phyloP scores from a whole-genome alignment of 2,888 invertebrate species.

The Metellina segmentata region DNA sequence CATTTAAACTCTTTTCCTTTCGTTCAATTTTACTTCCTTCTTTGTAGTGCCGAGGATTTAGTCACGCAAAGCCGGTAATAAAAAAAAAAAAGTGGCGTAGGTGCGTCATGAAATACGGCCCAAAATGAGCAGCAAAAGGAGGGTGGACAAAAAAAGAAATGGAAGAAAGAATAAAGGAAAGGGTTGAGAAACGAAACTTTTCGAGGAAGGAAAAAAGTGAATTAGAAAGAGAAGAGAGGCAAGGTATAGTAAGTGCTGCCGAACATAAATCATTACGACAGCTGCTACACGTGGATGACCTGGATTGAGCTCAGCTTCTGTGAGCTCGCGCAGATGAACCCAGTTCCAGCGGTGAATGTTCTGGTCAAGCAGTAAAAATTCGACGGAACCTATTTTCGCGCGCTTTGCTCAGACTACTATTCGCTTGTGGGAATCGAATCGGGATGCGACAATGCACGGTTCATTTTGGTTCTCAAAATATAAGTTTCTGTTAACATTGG shows the following conservation, averaged over 20 bases:
- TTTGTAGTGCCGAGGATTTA: neutral
- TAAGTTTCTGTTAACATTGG: neutral
- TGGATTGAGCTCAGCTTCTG: slow-evolving; percentile 37
- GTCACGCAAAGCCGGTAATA: neutral
- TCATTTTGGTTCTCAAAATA: neutral
- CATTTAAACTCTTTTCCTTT: neutral
- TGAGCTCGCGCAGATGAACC: neutral
- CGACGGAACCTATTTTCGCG: slow-evolving; percentile 5
- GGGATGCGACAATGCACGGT: neutral
- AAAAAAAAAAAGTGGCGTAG: neutral
- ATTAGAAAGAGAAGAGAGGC: slow-evolving; percentile 22
- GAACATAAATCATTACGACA: slow-evolving; percentile 65
- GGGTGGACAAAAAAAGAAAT: neutral
- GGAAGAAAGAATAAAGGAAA: neutral
- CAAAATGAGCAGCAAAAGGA: slow-evolving; percentile 6
- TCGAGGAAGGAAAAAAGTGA: slow-evolving; percentile 15
- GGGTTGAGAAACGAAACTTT: neutral
- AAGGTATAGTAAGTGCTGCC: neutral
- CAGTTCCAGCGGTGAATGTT: slow-evolving; percentile 3
- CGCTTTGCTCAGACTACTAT: neutral
- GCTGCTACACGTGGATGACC: slow-evolving; percentile 74
- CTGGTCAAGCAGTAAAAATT: slow-evolving; percentile 46
- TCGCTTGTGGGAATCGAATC: neutral
- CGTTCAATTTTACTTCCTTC: neutral
- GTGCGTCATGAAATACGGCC: neutral